Base-by-base conservation (phyloP, 2,797 vertebrate species). In the Astyanax mexicanus region DNA sequence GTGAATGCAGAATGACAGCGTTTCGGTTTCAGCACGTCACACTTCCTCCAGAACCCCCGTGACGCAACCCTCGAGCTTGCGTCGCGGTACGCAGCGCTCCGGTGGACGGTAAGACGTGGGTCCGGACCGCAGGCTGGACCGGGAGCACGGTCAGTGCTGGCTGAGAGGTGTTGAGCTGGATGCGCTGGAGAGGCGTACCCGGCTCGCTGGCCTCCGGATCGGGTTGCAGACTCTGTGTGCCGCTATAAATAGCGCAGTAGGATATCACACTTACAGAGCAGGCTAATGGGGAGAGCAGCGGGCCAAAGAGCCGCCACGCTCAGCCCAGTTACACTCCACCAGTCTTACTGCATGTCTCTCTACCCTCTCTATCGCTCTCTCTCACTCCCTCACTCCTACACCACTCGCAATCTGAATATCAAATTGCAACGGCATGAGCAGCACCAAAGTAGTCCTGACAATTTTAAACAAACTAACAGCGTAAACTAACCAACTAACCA, bases 151-250 rank as follows among this genome's bases (percentile, higher is more conserved):
- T 57, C 67, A 70, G 32, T 51, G 21, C 40, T n/a, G 23, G 25
- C 38, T 45, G 40, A 64, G 74, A 58, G 58, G 60, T 64, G 62
- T 51, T 61, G 62, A 61, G 52, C 57, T 54, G 13, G 62, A 62
- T 29, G 74, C 17, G 54, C 73, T 58, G 69, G 61, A 72, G 78
- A 74, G 55, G 44, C 73, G 61, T 80, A 72, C 82, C 77, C 78
- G 75, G 78, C 82, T 86, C 82, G 87, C 78, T 85, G 86, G 88
- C 80, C 87, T 87, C 87, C 85, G 67, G 92, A 92, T 94, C 92
- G 91, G 90, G 93, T 94, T 94, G 88, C 93, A 92, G 90, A 92
- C 91, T 91, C 88, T 89, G 90, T 90, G 90, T 89, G 81, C 85
- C 38, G 78, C 93, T 93, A 94, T 87, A 93, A 94, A 91, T 94